Base-by-base conservation (phyloP, 2,113 vertebrate genomes). In the Progne subis region DNA sequence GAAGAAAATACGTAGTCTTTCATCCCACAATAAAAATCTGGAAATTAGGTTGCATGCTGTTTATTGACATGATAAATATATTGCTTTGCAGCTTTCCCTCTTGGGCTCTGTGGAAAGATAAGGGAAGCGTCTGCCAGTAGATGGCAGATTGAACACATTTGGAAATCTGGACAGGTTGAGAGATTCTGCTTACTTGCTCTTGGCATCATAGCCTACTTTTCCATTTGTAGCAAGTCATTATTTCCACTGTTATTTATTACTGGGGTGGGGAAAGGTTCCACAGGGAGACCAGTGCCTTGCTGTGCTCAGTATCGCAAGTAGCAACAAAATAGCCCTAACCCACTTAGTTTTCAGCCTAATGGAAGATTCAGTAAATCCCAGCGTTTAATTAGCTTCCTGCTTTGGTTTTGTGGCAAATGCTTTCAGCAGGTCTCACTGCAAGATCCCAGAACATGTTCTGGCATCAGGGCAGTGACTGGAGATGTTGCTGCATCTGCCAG, bases 121-220 rank as follows among this genome's bases (percentile, higher is more conserved):
- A 65, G 49, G 41, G 67, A 61, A 70, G 43, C 46, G 91, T 20
- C 85, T 96, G 82, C 97, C 96, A 95, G 94, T 86, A 97, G 97
- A 50, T 97, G 97, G 96, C 89, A 95, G 85, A 79, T 88, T 49
- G 60, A 83, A 78, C 63, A 47, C 68, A 17, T 71, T 80, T 91
- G 55, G 75, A 65, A n/a, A 67, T 34, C 29, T 18, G 59, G 31
- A 70, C 76, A 65, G 46, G 57, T 67, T 89, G 41, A 74, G 52
- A 59, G 25, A 39, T 79, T 75, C 12, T 46, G 16, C 41, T 86
- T 68, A 28, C 78, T 88, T 95, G 64, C 61, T 83, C 26, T 67
- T 93, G 86, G 81, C 84, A 83, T 86, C 67, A 9, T 53, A 91
- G 76, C 65, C 68, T 19, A 28, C 61, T 90, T 90, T 91, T 94